Evolutionary conservation across 2,888 invertebrate species (phyloP).

Genomic region (Drosophila atroscutellata): DNA sequence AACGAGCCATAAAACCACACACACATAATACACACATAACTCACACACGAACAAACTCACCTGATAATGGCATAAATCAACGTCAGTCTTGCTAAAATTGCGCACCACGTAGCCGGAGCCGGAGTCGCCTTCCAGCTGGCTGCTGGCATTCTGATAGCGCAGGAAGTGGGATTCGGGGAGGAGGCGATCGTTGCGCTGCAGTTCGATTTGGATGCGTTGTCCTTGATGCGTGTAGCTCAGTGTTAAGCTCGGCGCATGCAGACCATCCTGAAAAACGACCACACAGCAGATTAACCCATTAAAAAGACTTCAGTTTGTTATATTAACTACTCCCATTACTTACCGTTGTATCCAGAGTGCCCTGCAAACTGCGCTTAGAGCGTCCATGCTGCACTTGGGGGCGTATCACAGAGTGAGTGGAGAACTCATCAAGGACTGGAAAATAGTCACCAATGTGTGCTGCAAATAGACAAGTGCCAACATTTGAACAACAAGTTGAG

Average conservation of each 20-base stretch:
- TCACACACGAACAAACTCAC: constrained; percentile 62
- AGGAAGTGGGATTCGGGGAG: constrained; percentile 84
- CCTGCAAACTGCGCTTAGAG: constrained; percentile 89
- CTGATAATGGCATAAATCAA: constrained; percentile 85
- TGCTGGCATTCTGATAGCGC: constrained; percentile 82
- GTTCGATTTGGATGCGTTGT: constrained; percentile 74
- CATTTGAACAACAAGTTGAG: neutral
- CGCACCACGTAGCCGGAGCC: constrained; percentile 73
- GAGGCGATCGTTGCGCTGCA: constrained; percentile 83
- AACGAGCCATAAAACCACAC: neutral
- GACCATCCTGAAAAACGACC: constrained; percentile 17
- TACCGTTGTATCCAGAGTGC: constrained; percentile 90
- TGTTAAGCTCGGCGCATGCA: constrained; percentile 42
- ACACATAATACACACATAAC: neutral
- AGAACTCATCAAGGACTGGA: constrained; percentile 83
- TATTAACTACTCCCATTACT: constrained; percentile 66
- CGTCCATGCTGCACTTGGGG: constrained; percentile 91
- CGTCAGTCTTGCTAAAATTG: constrained; percentile 85
- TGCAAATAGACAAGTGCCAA: constrained; percentile 38
- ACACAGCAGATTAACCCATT: neutral
- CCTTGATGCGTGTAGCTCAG: constrained; percentile 63
- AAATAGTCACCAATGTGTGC: constrained; percentile 75
- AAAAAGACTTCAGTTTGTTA: neutral
- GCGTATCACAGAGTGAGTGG: constrained; percentile 86
- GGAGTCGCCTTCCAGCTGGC: constrained; percentile 34